phyloP scores from a whole-genome alignment of 2,113 vertebrate species.

The Toxostoma redivivum region DNA sequence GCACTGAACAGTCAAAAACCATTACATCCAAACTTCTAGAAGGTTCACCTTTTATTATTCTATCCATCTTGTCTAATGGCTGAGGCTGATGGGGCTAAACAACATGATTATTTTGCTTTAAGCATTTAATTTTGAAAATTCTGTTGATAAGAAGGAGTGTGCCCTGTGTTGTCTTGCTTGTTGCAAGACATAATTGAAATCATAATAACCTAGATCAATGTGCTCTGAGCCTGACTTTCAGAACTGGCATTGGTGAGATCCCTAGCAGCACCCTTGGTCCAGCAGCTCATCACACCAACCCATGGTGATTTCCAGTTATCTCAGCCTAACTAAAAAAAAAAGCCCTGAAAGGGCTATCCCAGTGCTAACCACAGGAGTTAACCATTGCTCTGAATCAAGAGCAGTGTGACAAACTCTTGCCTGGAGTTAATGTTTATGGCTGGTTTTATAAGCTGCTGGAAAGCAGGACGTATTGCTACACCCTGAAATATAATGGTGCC shows the following conservation, averaged over 20 bases:
- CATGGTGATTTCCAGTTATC: neutral
- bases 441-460: conserved; percentile 49
- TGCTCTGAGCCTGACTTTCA: neutral
- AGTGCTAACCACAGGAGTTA: neutral
- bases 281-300: neutral
- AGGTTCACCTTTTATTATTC: neutral
- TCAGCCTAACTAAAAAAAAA: neutral
- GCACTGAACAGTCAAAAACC: neutral
- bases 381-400: neutral
- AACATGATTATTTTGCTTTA: neutral
- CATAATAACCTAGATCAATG: neutral
- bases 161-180: neutral
- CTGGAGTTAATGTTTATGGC: conserved; percentile 40
- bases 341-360: neutral
- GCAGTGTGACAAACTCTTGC: conserved; percentile 15
- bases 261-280: neutral
- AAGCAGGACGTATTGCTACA: conserved; percentile 30
- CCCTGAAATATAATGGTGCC: conserved; percentile 17
- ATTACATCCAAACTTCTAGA: neutral
- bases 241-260: neutral
- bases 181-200: neutral
- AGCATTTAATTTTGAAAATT: neutral
- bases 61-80: neutral
- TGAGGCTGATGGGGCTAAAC: neutral
- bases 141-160: neutral